A percentile compares a stretch with the other conserved stretches of the same genome.
Evolutionary conservation across 2,113 vertebrate genomes (phyloP).

Genomic region (Labeo catla): DNA sequence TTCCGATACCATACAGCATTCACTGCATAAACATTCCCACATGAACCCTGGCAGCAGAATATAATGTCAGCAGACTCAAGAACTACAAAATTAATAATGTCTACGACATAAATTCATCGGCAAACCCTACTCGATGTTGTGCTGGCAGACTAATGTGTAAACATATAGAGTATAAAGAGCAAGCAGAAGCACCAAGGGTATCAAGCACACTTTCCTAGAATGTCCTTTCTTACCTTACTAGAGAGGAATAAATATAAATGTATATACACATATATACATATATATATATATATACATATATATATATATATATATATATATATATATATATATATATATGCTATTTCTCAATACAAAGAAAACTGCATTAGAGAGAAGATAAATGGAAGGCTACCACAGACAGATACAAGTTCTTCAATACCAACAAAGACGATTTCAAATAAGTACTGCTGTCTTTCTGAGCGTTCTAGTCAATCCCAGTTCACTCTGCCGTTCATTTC

Average conservation of each 20-base stretch:
- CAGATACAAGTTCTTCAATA: constrained; percentile 32
- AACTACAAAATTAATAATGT: background rate
- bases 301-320: too few species aligned
- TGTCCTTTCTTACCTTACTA: too few species aligned
- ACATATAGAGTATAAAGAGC: background rate
- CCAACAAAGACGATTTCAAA: background rate
- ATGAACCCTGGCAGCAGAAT: background rate
- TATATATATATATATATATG: too few species aligned
- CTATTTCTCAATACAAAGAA: background rate
- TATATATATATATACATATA: too few species aligned
- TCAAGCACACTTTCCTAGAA: background rate
- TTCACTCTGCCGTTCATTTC: constrained; percentile 8
- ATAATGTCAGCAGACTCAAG: background rate
- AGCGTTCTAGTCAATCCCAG: background rate
- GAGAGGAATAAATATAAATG: too few species aligned
- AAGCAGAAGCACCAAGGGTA: background rate
- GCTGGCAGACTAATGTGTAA: background rate
- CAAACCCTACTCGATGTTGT: background rate
- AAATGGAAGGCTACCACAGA: background rate
- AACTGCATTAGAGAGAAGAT: background rate
- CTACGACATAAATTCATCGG: background rate
- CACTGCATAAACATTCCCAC: background rate
- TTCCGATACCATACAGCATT: background rate
- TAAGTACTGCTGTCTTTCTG: background rate
- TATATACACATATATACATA: too few species aligned